These are phyloP conservation scores for Gonocerus acuteangulatus DNA, from an alignment of 2,888 invertebrate genomes.

Conservation along the genomic window DNA sequence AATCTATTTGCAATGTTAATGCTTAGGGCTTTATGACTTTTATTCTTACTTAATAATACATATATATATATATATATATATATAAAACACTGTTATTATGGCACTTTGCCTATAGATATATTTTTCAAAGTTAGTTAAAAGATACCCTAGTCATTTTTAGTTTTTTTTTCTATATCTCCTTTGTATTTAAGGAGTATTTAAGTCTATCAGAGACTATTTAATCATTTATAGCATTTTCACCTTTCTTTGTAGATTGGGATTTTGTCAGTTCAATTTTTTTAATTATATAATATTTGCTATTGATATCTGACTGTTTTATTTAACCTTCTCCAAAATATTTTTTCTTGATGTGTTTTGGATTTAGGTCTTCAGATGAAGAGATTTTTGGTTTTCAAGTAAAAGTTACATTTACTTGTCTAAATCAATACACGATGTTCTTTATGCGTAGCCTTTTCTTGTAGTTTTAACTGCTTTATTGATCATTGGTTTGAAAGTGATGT, in stretches of 20 bases:
- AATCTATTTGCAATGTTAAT: constrained; percentile 30
- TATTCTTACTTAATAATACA: constrained; percentile 20
- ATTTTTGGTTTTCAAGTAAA: no score
- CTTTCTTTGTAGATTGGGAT: constrained; percentile 32
- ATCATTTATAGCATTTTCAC: constrained; percentile 32
- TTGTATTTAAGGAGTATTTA: constrained; percentile 15
- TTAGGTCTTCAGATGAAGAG: no score
- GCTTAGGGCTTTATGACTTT: constrained; percentile 34
- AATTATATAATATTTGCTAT: constrained; percentile 31
- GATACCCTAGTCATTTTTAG: constrained; percentile 36
- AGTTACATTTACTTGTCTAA: no score
- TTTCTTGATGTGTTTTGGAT: no score
- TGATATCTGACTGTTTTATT: background rate
- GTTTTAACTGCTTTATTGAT: no score
- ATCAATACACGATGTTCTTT: no score
- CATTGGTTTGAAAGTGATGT: no score
- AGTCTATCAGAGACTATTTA: constrained; percentile 22
- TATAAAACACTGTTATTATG: constrained; percentile 35
- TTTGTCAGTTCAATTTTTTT: constrained; percentile 33
- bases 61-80: no score
- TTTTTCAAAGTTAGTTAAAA: constrained; percentile 37
- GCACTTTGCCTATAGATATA: constrained; percentile 37
- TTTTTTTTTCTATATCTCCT: constrained; percentile 28
- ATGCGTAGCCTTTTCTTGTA: no score
- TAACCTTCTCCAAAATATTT: no score